Evolutionary conservation across 2,113 vertebrate species (phyloP).

Genomic region (Vireo altiloquus): DNA sequence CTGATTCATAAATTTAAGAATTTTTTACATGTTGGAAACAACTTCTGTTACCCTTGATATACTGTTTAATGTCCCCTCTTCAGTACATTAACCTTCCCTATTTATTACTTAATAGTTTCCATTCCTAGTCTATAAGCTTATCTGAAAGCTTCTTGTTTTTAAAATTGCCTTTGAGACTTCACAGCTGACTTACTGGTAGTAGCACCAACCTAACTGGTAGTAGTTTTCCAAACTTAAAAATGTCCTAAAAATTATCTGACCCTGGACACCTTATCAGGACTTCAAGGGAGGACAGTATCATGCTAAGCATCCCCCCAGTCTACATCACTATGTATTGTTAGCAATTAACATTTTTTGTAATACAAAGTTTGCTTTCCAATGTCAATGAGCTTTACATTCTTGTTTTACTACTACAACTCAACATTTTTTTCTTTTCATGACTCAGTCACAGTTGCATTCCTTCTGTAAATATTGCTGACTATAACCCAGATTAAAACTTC

Average conservation of each 20-base stretch:
- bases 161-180: not conserved
- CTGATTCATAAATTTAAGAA: not conserved
- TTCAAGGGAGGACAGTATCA: not conserved
- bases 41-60: not conserved
- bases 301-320: not conserved
- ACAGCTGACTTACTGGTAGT: not conserved
- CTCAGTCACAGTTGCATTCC: not conserved
- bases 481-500: not conserved
- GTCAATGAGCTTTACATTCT: not conserved
- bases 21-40: not conserved
- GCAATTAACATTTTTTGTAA: not conserved
- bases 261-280: not conserved
- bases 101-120: slow-evolving; percentile 6
- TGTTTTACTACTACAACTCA: not conserved
- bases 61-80: slow-evolving; percentile 24
- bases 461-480: not conserved
- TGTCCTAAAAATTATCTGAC: not conserved
- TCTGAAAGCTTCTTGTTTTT: not conserved
- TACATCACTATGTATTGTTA: not conserved
- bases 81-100: slow-evolving; percentile 27
- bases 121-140: not conserved
- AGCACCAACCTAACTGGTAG: not conserved
- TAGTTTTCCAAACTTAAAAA: not conserved
- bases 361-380: not conserved
- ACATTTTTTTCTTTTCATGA: not conserved